These are phyloP conservation scores for Antedon mediterranea DNA, from an alignment of 53 echinoderm and acorn worm genomes.

Conservation along the genomic window DNA sequence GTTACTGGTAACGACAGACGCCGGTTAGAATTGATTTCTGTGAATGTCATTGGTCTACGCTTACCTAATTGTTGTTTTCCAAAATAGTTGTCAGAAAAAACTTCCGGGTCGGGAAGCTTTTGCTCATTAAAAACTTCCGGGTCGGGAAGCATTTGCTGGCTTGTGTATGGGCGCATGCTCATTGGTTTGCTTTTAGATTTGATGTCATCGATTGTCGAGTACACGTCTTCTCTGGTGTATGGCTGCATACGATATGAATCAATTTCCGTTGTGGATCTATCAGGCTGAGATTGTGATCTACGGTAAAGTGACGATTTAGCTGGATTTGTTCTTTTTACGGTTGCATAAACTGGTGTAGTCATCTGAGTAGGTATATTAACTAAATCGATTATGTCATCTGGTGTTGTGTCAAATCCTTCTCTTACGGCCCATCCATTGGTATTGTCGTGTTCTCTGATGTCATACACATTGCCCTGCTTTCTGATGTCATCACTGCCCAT, in stretches of 20 bases:
- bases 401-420: background rate
- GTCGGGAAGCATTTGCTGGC: background rate
- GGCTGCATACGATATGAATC: background rate
- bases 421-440: background rate
- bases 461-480: background rate
- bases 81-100: too few species aligned
- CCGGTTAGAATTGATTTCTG: background rate
- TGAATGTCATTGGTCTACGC: background rate
- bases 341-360: background rate
- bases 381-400: background rate
- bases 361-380: background rate
- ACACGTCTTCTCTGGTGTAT: background rate
- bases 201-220: background rate
- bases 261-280: background rate
- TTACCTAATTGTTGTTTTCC: background rate
- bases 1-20: too few species aligned
- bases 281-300: background rate
- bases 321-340: background rate
- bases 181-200: background rate
- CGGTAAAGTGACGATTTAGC: background rate
- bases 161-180: background rate
- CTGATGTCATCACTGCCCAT: too few species aligned
- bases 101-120: background rate
- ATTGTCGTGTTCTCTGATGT: background rate
- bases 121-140: background rate